phyloP scores from a whole-genome alignment of 2,797 vertebrate genomes.

The Malurus leucopterus region DNA sequence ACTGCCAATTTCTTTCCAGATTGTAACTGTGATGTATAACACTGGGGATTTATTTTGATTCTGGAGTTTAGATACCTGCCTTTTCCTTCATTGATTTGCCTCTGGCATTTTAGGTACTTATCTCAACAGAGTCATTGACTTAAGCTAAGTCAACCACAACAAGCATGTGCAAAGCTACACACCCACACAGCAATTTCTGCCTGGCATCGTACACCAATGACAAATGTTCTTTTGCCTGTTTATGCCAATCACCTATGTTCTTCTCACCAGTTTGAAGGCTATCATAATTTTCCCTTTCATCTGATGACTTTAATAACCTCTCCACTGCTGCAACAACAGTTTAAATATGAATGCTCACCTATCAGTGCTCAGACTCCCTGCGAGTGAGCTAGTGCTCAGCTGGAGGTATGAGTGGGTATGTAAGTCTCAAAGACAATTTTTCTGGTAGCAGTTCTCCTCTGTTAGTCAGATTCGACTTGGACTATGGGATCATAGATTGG shows the following conservation, averaged over 20 bases:
- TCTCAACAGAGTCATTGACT: conserved; percentile 11
- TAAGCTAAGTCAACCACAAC: neutral
- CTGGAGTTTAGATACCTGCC: neutral
- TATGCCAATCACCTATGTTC: neutral
- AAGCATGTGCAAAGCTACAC: neutral
- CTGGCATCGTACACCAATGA: accelerated
- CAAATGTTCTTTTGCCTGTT: neutral
- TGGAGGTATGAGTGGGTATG: neutral
- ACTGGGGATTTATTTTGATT: accelerated
- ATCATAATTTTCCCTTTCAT: neutral
- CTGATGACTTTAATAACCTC: neutral
- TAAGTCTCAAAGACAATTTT: neutral
- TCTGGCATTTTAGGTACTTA: neutral
- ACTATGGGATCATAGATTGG: neutral
- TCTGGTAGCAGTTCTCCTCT: neutral
- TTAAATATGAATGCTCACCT: neutral
- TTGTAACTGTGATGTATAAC: neutral
- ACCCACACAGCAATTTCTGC: neutral
- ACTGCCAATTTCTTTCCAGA: neutral
- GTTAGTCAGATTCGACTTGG: neutral
- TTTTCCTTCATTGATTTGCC: neutral
- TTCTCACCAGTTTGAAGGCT: neutral
- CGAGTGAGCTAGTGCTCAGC: neutral
- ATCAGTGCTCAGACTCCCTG: neutral
- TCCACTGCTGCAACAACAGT: neutral